Conservation (phyloP, 1,140 invertebrate species). For the Hermetia illucens region DNA sequence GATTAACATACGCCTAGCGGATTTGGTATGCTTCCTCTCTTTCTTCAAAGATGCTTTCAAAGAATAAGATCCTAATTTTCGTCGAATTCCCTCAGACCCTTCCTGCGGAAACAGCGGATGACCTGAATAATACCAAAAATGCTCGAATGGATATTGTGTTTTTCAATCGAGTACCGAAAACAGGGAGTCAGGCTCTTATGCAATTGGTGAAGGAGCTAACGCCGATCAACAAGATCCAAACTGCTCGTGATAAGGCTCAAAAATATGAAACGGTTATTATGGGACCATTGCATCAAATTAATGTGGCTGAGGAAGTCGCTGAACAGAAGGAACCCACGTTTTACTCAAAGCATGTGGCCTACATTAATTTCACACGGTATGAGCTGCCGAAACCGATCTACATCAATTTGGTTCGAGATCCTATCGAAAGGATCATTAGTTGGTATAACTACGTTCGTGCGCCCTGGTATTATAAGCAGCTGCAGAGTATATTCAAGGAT, state of each 20-base stretch:
- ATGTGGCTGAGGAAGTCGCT: conserved; percentile 33
- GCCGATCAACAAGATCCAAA: conserved; percentile 52
- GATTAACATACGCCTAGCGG: too few relatives aligned
- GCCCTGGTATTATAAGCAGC: conserved; percentile 73
- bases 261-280: neutral
- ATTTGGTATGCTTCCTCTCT: too few relatives aligned
- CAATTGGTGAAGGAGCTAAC: conserved; percentile 45
- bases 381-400: conserved; percentile 69
- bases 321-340: neutral
- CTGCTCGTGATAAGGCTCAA: conserved; percentile 70
- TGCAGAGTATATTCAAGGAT: conserved; percentile 68
- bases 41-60: too few relatives aligned
- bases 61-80: too few relatives aligned
- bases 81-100: too few relatives aligned
- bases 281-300: conserved; percentile 55
- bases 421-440: conserved; percentile 69
- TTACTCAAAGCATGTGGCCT: conserved; percentile 9
- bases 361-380: conserved; percentile 39
- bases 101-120: too few relatives aligned
- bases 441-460: conserved; percentile 70
- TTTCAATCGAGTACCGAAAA: conserved; percentile 68
- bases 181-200: conserved; percentile 70
- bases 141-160: conserved; percentile 55
- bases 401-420: conserved; percentile 74
- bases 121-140: conserved; percentile 59